Percentiles rank a stretch among this genome's conserved stretches.
Conservation (phyloP, 2,888 invertebrate species). For the Tetramorium bicarinatum region DNA sequence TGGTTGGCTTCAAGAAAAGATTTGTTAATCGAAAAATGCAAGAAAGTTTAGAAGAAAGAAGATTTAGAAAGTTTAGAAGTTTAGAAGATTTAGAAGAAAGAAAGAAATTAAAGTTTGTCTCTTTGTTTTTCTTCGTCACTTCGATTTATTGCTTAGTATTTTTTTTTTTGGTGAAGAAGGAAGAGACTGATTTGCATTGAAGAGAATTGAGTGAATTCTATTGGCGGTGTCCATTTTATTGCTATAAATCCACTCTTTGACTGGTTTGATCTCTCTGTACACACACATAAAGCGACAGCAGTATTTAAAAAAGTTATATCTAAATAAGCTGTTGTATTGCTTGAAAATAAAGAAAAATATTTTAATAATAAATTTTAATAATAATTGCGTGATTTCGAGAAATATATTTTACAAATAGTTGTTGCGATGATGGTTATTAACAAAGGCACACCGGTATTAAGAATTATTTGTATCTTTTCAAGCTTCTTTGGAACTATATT, state of each 20-base stretch:
- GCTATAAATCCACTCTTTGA: neutral
- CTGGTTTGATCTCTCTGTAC: neutral
- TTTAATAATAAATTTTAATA: neutral
- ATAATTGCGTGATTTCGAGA: neutral
- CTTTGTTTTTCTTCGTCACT: neutral
- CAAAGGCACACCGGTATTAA: neutral
- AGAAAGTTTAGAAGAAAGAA: neutral
- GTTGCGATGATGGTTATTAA: neutral
- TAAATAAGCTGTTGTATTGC: neutral
- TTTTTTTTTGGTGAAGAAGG: neutral
- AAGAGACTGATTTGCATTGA: neutral
- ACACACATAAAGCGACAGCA: too few relatives aligned
- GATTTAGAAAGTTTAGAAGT: neutral
- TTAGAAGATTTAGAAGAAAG: neutral
- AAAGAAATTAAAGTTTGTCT: neutral
- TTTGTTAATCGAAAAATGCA: neutral
- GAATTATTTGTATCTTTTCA: neutral
- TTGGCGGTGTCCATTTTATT: neutral
- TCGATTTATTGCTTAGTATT: neutral
- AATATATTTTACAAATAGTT: neutral
- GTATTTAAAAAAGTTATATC: neutral
- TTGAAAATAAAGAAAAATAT: conserved; percentile 25
- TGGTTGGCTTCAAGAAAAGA: neutral
- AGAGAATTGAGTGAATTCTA: neutral
- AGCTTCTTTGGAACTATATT: neutral